These are phyloP conservation scores for Sternotherus odoratus DNA, from an alignment of 2,797 vertebrate genomes.

Conservation along the genomic window DNA sequence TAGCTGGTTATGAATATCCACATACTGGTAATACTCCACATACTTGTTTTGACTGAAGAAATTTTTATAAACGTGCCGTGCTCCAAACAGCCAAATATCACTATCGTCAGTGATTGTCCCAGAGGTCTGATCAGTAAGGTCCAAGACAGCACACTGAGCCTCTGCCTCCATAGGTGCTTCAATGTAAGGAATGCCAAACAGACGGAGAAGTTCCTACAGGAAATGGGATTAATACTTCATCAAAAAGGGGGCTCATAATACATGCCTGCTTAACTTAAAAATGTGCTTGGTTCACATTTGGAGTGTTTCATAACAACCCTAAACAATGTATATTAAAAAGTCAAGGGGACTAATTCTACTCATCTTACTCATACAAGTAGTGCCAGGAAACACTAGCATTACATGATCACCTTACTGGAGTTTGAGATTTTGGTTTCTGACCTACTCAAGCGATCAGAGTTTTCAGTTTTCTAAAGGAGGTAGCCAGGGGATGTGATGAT, in stretches of 20 bases:
- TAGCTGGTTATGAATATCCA: slow-evolving; percentile 93
- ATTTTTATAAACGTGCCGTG: slow-evolving; percentile 95
- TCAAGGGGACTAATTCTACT: neutral
- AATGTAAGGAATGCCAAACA: slow-evolving; percentile 94
- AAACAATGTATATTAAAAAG: fast-evolving
- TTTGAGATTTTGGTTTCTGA: neutral
- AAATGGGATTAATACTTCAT: neutral
- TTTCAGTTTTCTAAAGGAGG: neutral
- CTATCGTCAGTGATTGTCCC: slow-evolving; percentile 98
- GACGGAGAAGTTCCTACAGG: slow-evolving; percentile 90
- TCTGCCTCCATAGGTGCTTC: slow-evolving; percentile 97
- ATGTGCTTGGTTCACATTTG: neutral
- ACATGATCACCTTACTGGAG: neutral
- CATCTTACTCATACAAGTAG: neutral
- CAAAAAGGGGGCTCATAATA: neutral
- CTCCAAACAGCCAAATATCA: slow-evolving; percentile 97
- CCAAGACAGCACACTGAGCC: slow-evolving; percentile 93
- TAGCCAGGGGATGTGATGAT: neutral
- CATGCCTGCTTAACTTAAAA: neutral
- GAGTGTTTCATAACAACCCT: neutral
- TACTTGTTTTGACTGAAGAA: slow-evolving; percentile 96
- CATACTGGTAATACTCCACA: slow-evolving; percentile 91
- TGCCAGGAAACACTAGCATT: neutral
- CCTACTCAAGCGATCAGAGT: neutral
- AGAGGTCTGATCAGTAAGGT: slow-evolving; percentile 92